These are phyloP conservation scores for Trachelus tabidus DNA, from an alignment of 2,888 invertebrate species.

Conservation along the genomic window DNA sequence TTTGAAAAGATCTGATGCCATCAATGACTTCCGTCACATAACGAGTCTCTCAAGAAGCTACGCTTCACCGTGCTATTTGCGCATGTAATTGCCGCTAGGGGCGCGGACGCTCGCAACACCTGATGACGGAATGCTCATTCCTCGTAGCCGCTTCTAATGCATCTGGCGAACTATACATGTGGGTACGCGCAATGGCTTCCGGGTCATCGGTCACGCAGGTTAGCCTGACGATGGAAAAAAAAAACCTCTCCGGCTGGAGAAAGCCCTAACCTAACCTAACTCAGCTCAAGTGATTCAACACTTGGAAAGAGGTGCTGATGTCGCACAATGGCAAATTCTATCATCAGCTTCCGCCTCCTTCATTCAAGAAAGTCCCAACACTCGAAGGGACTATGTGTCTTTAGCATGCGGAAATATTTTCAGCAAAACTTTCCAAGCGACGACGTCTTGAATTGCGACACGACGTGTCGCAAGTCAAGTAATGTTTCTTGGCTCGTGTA, in stretches of 20 bases:
- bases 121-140: neutral
- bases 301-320: neutral
- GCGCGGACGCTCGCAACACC: conserved; percentile 24
- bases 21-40: neutral
- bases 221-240: conserved; percentile 2
- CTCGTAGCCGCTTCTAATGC: neutral
- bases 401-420: neutral
- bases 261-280: neutral
- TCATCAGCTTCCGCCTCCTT: conserved; percentile 29
- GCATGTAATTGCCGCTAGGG: conserved; percentile 44
- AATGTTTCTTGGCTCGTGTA: neutral
- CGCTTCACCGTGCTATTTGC: conserved; percentile 36
- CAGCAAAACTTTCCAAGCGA: neutral
- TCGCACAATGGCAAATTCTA: neutral
- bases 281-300: neutral
- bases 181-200: conserved; percentile 27
- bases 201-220: conserved; percentile 37
- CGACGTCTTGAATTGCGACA: neutral
- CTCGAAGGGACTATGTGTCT: neutral
- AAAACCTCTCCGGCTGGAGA: conserved; percentile 19
- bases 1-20: neutral
- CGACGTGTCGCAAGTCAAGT: conserved; percentile 1
- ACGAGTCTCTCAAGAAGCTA: neutral
- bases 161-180: neutral
- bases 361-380: neutral